Evolutionary conservation across 2,797 vertebrate genomes (phyloP).

Genomic region (Alfaro cultratus): DNA sequence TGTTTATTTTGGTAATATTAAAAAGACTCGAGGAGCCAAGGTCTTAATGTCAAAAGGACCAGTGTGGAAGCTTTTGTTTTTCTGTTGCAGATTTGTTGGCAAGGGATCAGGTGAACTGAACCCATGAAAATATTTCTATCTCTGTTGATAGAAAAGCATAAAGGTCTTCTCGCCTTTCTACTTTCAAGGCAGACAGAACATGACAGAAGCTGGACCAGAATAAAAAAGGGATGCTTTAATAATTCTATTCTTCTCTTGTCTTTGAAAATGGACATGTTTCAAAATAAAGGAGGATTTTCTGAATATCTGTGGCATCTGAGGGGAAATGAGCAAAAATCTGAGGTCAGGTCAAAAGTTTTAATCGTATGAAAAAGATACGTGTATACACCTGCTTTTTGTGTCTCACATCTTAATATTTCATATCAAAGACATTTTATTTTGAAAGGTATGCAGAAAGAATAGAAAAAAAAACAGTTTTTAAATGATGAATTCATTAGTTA

Average conservation of each 20-base stretch:
- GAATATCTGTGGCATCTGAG: too few relatives aligned
- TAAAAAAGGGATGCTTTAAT: neutral
- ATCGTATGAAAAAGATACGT: too few relatives aligned
- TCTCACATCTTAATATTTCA: neutral
- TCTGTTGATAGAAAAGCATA: neutral
- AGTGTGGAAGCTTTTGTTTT: neutral
- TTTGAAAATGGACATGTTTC: neutral
- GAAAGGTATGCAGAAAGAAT: neutral
- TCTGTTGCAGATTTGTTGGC: neutral
- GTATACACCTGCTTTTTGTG: too few relatives aligned
- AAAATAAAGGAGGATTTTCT: too few relatives aligned
- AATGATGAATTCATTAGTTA: too few relatives aligned
- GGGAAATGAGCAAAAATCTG: too few relatives aligned
- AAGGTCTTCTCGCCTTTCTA: neutral
- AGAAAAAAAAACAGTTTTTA: neutral
- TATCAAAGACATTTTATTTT: neutral
- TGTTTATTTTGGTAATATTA: neutral
- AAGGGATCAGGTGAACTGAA: neutral
- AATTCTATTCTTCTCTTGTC: neutral
- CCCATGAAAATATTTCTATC: neutral
- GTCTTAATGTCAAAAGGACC: neutral
- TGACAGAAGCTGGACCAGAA: neutral
- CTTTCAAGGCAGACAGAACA: neutral
- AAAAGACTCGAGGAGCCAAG: neutral
- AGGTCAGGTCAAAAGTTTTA: too few relatives aligned